Base-by-base conservation (phyloP, 2,113 vertebrate species). In the Lagopus muta region DNA sequence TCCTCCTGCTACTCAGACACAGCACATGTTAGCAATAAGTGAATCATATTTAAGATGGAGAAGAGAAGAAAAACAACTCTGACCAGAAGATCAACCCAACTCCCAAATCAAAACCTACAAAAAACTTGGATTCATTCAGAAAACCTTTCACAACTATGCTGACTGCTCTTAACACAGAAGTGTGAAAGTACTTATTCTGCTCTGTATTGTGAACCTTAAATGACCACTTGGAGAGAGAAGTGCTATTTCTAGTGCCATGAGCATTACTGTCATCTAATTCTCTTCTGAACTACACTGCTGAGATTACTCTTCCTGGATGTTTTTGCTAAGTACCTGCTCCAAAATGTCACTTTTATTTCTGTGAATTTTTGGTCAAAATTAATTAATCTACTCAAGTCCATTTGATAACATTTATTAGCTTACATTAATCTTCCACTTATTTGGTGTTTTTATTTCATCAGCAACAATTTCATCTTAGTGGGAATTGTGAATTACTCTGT, bases 1-100 rank as follows among this genome's bases (percentile, higher is more conserved):
- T 94, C 91, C 87, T 96, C 88, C 72, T 94, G 89, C 91, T 94
- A 86, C 55, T 93, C 91, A 95, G 89, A 86, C 87, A 74, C 69
- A 86, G 91, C 85, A 95, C 85, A 86, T 95, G 94, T 94, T 94
- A 91, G 50, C 91, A 96, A 96, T 94, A 97, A 94, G 82, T 91
- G 95, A 94, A 91, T 95, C 85, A 91, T 67, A 82, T 92, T 95
- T 94, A 92, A 89, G 69, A 93, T 88, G 88, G 88, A 86, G 67
- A 90, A 74, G 73, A 91, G 85, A 64, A 95, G 83, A 95, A 92
- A 93, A 94, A 92, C 91, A 96, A 86, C 70, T 64, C 82, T 77
- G 85, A 84, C 60, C 55, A 89, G 71, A 89, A 94, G 60, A 92
- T 12, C 79, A 48, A 93, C 72, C 67, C 47, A 83, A 74, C 75